A percentile compares a stretch with the other conserved stretches of the same genome.
Evolutionary conservation across 2,797 vertebrate species (phyloP).

Genomic region (Phataginus tricuspis): DNA sequence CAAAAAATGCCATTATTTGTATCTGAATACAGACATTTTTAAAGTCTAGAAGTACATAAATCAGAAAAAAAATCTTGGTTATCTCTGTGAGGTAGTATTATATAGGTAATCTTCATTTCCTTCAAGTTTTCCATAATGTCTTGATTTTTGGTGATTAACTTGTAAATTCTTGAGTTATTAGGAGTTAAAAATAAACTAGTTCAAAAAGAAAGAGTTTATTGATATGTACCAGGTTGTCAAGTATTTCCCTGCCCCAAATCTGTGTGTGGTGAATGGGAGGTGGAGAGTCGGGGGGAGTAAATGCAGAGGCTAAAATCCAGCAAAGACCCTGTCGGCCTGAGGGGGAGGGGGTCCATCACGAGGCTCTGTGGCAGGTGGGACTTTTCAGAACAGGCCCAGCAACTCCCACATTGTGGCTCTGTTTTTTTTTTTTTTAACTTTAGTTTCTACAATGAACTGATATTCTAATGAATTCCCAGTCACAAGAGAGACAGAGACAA

Average conservation of each 20-base stretch:
- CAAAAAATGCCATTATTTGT: not conserved
- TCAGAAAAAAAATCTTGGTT: not conserved
- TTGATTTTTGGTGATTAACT: not conserved
- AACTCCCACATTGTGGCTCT: not conserved
- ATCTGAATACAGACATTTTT: not conserved
- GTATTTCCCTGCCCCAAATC: not conserved
- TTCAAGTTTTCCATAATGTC: not conserved
- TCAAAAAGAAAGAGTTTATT: not conserved
- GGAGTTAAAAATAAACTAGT: constrained; percentile 35
- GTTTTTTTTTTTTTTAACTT: not conserved
- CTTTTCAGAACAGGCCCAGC: not conserved
- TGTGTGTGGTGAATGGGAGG: not conserved
- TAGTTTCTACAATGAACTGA: not conserved
- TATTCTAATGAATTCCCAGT: not conserved
- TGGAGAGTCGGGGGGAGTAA: not conserved
- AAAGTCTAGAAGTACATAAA: not conserved
- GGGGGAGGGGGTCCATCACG: too few species aligned
- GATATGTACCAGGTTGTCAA: not conserved
- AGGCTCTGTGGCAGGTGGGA: not conserved
- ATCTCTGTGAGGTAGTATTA: not conserved
- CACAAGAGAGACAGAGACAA: not conserved
- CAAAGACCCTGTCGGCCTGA: not conserved
- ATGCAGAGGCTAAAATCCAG: not conserved
- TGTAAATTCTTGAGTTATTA: constrained; percentile 8
- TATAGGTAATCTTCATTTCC: constrained; percentile 17